phyloP scores from a whole-genome alignment of 2,888 invertebrate genomes.

The Stomorhina lunata region DNA sequence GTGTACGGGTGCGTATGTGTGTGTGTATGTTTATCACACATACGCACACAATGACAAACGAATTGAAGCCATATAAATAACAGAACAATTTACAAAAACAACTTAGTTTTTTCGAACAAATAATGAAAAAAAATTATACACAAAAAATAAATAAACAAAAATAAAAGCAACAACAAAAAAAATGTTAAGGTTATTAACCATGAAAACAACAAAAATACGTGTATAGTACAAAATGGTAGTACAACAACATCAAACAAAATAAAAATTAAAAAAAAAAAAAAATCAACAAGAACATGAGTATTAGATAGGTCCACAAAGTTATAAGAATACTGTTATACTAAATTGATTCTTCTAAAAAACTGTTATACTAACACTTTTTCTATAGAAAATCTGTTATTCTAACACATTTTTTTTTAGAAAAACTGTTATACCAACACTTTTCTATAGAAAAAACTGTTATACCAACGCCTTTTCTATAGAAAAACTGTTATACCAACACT shows the following conservation, averaged over 20 bases:
- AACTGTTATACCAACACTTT: no score
- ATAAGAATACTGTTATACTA: no score
- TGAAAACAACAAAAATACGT: conserved; percentile 58
- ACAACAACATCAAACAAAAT: conserved; percentile 53
- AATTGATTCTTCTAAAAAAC: no score
- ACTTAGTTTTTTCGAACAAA: conserved; percentile 26
- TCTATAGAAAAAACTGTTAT: no score
- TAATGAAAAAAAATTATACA: conserved; percentile 37
- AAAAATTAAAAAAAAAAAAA: conserved; percentile 12
- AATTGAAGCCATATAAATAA: conserved; percentile 65
- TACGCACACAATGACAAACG: neutral
- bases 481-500: no score
- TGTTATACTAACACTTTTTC: no score
- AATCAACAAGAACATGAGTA: conserved; percentile 2
- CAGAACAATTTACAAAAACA: conserved; percentile 48
- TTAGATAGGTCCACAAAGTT: no score
- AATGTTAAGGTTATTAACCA: conserved; percentile 62
- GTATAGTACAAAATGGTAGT: no score
- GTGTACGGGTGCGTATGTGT: neutral
- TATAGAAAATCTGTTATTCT: no score
- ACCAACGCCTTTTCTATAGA: no score
- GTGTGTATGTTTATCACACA: conserved; percentile 1
- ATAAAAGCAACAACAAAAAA: conserved; percentile 36
- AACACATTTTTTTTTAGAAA: no score
- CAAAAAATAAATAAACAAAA: conserved; percentile 21